These are phyloP conservation scores for Macrosteles quadrilineatus DNA, from an alignment of 1,140 invertebrate species.

Conservation along the genomic window DNA sequence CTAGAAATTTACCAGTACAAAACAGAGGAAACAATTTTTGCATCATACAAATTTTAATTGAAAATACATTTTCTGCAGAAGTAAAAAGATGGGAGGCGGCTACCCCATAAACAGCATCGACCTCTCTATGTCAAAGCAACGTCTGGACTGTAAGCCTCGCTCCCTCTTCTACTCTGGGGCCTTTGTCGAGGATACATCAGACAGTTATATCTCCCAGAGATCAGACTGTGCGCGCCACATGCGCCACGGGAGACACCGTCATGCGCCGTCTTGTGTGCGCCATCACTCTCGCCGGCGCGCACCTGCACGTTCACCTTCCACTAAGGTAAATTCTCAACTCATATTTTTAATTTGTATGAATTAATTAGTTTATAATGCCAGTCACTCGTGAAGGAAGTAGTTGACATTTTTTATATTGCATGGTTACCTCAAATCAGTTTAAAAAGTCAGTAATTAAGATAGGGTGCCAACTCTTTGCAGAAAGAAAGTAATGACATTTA, in stretches of 20 bases:
- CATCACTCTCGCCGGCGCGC: slow-evolving; percentile 34
- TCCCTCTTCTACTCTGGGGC: slow-evolving; percentile 41
- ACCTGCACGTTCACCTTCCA: slow-evolving; percentile 39
- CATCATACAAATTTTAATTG: too few species aligned
- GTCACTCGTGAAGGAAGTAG: too few species aligned
- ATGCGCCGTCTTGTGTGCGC: slow-evolving; percentile 38
- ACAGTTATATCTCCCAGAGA: slow-evolving; percentile 41
- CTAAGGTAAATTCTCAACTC: too few species aligned
- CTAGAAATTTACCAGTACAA: too few species aligned
- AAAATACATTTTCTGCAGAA: slow-evolving; percentile 14
- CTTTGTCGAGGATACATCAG: slow-evolving; percentile 46
- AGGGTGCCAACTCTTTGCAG: too few species aligned
- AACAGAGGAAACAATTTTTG: too few species aligned
- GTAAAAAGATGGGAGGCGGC: slow-evolving; percentile 34
- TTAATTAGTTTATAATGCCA: too few species aligned
- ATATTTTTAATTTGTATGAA: too few species aligned
- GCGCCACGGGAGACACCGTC: slow-evolving; percentile 24
- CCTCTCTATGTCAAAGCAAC: slow-evolving; percentile 34
- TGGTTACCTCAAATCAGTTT: too few species aligned
- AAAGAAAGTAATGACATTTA: too few species aligned
- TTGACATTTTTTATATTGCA: too few species aligned
- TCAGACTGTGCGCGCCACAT: slow-evolving; percentile 35
- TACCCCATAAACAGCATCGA: slow-evolving; percentile 30
- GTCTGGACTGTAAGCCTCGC: slow-evolving; percentile 39
- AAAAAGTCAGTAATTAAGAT: too few species aligned